These are phyloP conservation scores for Melanotaenia parkinsoni DNA, from an alignment of 2,797 vertebrate species.

Conservation along the genomic window DNA sequence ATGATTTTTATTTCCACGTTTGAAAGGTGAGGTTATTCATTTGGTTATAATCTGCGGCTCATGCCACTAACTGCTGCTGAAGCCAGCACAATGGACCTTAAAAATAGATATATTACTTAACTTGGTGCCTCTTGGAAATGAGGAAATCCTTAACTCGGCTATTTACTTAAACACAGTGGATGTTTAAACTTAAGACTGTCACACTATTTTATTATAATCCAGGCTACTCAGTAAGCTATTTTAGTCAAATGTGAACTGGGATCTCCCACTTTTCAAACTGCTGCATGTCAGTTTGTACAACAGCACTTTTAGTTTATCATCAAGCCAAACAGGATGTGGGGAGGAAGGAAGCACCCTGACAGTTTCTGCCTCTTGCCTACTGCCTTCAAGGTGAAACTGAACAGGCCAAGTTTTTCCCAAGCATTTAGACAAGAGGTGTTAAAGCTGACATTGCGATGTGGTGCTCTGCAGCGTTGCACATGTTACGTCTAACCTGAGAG, in stretches of 20 bases:
- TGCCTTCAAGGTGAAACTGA: conserved; percentile 22
- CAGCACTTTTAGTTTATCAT: conserved; percentile 8
- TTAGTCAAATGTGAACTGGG: background rate
- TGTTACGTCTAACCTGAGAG: background rate
- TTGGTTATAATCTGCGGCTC: background rate
- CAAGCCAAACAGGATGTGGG: conserved; percentile 76
- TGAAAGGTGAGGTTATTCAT: background rate
- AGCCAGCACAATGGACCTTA: background rate
- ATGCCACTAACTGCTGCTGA: background rate
- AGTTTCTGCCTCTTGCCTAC: background rate
- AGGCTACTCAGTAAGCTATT: conserved; percentile 1
- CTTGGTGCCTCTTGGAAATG: background rate
- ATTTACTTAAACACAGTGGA: background rate
- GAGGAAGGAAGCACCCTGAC: conserved; percentile 42
- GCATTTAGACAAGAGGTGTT: background rate
- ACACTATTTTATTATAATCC: background rate
- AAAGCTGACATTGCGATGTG: background rate
- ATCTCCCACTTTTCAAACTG: conserved; percentile 43
- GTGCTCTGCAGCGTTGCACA: background rate
- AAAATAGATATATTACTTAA: background rate
- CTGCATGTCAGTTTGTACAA: conserved; percentile 28
- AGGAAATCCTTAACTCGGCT: background rate
- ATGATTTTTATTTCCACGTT: background rate
- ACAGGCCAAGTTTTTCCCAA: background rate
- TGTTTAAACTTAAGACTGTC: background rate